Conservation (phyloP, 2,113 vertebrate genomes). For the Clarias batrachus region DNA sequence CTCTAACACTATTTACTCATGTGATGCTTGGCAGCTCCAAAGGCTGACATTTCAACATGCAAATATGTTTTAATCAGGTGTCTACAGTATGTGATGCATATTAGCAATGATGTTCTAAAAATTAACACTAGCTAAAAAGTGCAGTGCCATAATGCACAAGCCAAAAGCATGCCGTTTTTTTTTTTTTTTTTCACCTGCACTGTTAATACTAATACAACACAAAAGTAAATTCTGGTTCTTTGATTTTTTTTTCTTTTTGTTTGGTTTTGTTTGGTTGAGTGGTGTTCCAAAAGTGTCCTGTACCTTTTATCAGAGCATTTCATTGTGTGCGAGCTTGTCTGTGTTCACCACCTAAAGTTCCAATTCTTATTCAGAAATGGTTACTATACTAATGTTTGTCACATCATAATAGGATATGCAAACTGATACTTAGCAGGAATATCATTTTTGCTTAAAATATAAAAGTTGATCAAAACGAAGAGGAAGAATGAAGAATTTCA, state of each 20-base stretch:
- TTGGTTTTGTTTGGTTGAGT: not conserved
- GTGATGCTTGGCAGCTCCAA: not conserved
- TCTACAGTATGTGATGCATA: not conserved
- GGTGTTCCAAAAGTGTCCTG: not conserved
- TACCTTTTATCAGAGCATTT: not conserved
- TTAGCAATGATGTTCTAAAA: not conserved
- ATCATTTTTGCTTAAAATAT: not conserved
- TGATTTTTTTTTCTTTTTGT: not conserved
- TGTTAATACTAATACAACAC: not conserved
- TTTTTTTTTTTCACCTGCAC: not conserved
- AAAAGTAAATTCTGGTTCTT: not conserved
- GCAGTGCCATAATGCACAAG: not conserved
- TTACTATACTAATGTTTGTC: not conserved
- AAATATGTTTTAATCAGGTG: not conserved
- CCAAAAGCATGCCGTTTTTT: too few relatives aligned
- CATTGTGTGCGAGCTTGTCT: not conserved
- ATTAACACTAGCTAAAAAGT: not conserved
- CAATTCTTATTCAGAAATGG: not conserved
- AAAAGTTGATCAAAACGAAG: not conserved
- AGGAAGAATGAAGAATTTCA: not conserved
- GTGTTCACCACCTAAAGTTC: not conserved
- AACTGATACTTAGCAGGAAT: not conserved
- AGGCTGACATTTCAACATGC: constrained; percentile 7
- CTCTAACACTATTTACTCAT: not conserved
- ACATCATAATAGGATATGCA: not conserved